Evolutionary conservation across 1,140 invertebrate genomes (phyloP).

Genomic region (Lycorma delicatula): DNA sequence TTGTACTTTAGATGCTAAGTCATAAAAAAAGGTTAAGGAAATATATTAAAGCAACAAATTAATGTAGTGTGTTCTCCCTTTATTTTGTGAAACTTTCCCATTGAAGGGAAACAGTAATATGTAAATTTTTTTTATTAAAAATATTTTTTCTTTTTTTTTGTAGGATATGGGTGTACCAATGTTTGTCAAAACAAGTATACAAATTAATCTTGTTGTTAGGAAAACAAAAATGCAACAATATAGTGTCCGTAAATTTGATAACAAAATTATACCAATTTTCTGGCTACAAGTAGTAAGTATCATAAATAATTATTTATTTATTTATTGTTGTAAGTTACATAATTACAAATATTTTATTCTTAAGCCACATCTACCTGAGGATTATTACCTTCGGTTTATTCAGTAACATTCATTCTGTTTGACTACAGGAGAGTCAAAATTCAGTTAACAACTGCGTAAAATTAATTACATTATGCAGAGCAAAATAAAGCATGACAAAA

Average conservation of each 20-base stretch:
- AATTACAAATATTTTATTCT: neutral
- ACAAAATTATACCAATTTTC: conserved; percentile 51
- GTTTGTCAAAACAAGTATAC: conserved; percentile 47
- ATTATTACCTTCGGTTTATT: neutral
- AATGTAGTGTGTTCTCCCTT: no score
- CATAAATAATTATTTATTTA: no score
- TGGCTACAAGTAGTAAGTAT: conserved; percentile 56
- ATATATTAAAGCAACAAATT: no score
- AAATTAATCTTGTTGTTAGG: conserved; percentile 56
- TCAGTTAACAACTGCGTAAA: neutral
- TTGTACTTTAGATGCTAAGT: no score
- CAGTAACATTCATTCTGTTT: neutral
- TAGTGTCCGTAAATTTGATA: conserved; percentile 46
- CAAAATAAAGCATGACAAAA: no score
- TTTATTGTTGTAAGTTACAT: no score
- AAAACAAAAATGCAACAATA: conserved; percentile 48
- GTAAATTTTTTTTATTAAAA: neutral
- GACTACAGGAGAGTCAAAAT: neutral
- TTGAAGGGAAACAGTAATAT: neutral
- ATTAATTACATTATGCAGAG: neutral
- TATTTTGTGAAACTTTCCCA: neutral
- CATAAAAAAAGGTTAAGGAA: no score
- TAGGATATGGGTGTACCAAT: conserved; percentile 51
- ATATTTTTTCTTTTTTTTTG: conserved; percentile 10
- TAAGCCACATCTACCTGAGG: neutral